phyloP scores from a whole-genome alignment of 1,140 invertebrate species.

The Drosophila pandora region DNA sequence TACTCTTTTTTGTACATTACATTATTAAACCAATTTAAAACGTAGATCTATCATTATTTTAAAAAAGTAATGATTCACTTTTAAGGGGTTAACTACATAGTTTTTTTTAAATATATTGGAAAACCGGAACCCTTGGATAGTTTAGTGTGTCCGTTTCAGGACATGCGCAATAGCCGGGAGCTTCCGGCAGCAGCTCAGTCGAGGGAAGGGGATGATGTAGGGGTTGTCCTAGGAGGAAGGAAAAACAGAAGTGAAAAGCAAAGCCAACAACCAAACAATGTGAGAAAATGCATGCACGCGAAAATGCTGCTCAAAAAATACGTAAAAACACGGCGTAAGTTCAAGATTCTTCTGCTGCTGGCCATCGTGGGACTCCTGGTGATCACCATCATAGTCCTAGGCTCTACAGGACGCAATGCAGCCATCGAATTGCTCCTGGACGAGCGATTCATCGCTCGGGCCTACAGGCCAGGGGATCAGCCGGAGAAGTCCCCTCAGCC shows the following conservation, averaged over 20 bases:
- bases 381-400: constrained; percentile 71
- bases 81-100: background rate
- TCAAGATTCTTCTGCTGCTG: constrained; percentile 76
- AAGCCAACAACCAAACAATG: constrained; percentile 52
- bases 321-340: constrained; percentile 80
- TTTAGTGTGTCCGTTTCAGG: constrained; percentile 66
- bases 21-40: background rate
- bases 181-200: constrained; percentile 58
- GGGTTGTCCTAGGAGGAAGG: constrained; percentile 25
- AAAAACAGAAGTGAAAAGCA: constrained; percentile 40
- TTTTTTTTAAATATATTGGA: background rate
- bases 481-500: constrained; percentile 22
- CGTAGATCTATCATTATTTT: background rate
- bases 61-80: background rate
- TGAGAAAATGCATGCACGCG: constrained; percentile 59
- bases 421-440: constrained; percentile 70
- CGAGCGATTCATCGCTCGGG: constrained; percentile 74
- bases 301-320: constrained; percentile 83
- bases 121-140: constrained; percentile 29
- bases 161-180: constrained; percentile 67
- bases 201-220: constrained; percentile 9
- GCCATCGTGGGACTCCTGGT: constrained; percentile 74
- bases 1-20: background rate
- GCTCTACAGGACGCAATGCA: constrained; percentile 51
- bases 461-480: constrained; percentile 58